Percentiles rank a stretch among this genome's conserved stretches.
These are phyloP conservation scores for Corythoichthys intestinalis DNA, from an alignment of 2,113 vertebrate species.

Conservation along the genomic window DNA sequence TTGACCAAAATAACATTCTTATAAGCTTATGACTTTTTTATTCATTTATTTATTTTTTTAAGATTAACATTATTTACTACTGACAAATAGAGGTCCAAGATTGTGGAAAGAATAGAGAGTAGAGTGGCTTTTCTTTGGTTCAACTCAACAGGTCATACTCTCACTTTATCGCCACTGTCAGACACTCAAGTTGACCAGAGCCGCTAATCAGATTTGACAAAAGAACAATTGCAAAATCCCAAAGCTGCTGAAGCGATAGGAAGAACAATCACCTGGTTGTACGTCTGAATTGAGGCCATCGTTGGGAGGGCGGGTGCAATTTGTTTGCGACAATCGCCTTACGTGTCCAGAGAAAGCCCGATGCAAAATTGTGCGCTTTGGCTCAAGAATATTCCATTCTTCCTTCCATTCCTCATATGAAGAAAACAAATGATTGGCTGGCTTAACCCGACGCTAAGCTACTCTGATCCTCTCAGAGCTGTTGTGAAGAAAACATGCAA, in stretches of 20 bases:
- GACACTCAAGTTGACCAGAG: slow-evolving; percentile 33
- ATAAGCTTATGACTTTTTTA: not conserved
- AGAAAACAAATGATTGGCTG: slow-evolving; percentile 50
- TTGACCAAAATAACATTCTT: not conserved
- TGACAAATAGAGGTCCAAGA: not conserved
- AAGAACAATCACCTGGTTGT: slow-evolving; percentile 73
- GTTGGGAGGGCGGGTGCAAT: slow-evolving; percentile 35
- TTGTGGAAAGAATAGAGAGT: not conserved
- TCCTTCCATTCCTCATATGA: slow-evolving; percentile 28
- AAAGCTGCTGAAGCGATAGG: slow-evolving; percentile 38
- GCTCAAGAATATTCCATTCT: slow-evolving; percentile 42
- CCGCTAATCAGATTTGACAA: slow-evolving; percentile 54
- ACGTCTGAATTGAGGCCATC: slow-evolving; percentile 52
- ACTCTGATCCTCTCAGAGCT: slow-evolving; percentile 55
- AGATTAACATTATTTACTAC: not conserved
- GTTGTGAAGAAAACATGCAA: slow-evolving; percentile 44
- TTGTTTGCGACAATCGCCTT: slow-evolving; percentile 46
- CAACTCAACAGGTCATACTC: slow-evolving; percentile 16
- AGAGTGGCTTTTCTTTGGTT: slow-evolving; percentile 1
- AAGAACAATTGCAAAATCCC: slow-evolving; percentile 43
- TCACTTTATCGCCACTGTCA: slow-evolving; percentile 37
- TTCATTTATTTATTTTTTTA: not conserved
- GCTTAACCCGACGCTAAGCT: slow-evolving; percentile 54
- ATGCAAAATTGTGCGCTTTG: slow-evolving; percentile 27
- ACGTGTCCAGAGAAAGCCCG: slow-evolving; percentile 13